These are phyloP conservation scores for Hemithea aestivaria DNA, from an alignment of 2,888 invertebrate genomes.

Conservation along the genomic window DNA sequence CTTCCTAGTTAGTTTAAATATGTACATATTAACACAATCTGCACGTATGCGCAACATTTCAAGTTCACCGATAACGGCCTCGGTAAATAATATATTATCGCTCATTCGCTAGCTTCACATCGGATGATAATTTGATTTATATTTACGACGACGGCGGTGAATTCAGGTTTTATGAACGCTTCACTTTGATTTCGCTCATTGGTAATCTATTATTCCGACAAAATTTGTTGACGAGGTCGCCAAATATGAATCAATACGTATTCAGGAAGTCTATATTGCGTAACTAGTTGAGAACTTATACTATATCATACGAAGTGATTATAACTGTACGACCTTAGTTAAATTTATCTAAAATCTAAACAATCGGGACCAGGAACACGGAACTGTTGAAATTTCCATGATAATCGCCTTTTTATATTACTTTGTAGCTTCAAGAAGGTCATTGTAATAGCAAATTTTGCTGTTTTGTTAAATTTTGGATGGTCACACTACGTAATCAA, in stretches of 20 bases:
- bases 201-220: conserved; percentile 27
- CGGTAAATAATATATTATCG: conserved; percentile 53
- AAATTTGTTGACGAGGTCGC: conserved; percentile 25
- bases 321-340: conserved; percentile 20
- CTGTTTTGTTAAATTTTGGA: too few species aligned
- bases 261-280: conserved; percentile 26
- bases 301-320: too few species aligned
- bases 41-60: conserved; percentile 54
- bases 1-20: conserved; percentile 59
- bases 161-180: conserved; percentile 33
- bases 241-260: conserved; percentile 24
- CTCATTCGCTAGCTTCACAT: conserved; percentile 37
- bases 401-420: conserved; percentile 5
- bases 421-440: conserved; percentile 5
- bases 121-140: conserved; percentile 38
- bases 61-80: conserved; percentile 65
- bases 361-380: conserved; percentile 21
- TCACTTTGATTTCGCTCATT: conserved; percentile 24
- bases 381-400: conserved; percentile 9
- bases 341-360: conserved; percentile 21
- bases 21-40: conserved; percentile 55
- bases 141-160: conserved; percentile 34
- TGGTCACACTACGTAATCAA: too few species aligned
- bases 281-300: conserved; percentile 20
- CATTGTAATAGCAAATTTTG: not conserved